Conservation (phyloP, 2,888 invertebrate genomes). For the Drosophila lacicola region DNA sequence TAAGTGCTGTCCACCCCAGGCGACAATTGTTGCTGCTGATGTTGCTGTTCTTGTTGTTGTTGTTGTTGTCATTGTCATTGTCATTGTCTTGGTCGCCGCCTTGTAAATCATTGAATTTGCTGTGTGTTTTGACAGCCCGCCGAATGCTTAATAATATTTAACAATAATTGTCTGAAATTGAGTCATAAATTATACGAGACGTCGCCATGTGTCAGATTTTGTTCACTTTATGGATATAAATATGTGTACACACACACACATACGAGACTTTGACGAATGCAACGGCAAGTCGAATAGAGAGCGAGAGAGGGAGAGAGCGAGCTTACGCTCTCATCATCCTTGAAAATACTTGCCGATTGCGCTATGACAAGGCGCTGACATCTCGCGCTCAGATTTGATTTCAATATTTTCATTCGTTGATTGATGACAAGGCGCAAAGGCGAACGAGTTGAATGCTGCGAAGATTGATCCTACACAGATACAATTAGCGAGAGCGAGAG, state of each 20-base stretch:
- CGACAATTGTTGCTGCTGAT: slow-evolving; percentile 72
- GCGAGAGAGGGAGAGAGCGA: slow-evolving; percentile 5
- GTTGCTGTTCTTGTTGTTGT: slow-evolving; percentile 31
- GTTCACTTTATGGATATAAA: slow-evolving; percentile 67
- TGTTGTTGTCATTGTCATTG: slow-evolving; percentile 22
- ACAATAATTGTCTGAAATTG: slow-evolving; percentile 84
- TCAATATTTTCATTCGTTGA: slow-evolving; percentile 64
- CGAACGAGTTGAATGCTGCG: slow-evolving; percentile 48
- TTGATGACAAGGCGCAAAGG: slow-evolving; percentile 37
- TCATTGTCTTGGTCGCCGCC: slow-evolving; percentile 29
- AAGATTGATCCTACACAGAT: slow-evolving; percentile 54
- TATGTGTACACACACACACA: slow-evolving; percentile 15
- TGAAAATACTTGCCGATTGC: slow-evolving; percentile 30
- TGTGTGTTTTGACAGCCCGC: slow-evolving; percentile 81
- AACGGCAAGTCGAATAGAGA: slow-evolving; percentile 41
- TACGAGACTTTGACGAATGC: slow-evolving; percentile 38
- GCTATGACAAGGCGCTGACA: slow-evolving; percentile 72
- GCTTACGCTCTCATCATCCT: slow-evolving; percentile 50
- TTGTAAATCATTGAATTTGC: slow-evolving; percentile 79
- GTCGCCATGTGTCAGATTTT: slow-evolving; percentile 71
- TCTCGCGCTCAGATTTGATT: slow-evolving; percentile 71
- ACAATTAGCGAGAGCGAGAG: background rate
- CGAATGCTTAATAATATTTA: slow-evolving; percentile 84
- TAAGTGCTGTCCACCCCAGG: slow-evolving; percentile 68
- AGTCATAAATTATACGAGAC: slow-evolving; percentile 82